Evolutionary conservation across 2,113 vertebrate genomes (phyloP), one percentile per base, ranked within the genome.

Genomic region (Macheiramphus alcinus): DNA sequence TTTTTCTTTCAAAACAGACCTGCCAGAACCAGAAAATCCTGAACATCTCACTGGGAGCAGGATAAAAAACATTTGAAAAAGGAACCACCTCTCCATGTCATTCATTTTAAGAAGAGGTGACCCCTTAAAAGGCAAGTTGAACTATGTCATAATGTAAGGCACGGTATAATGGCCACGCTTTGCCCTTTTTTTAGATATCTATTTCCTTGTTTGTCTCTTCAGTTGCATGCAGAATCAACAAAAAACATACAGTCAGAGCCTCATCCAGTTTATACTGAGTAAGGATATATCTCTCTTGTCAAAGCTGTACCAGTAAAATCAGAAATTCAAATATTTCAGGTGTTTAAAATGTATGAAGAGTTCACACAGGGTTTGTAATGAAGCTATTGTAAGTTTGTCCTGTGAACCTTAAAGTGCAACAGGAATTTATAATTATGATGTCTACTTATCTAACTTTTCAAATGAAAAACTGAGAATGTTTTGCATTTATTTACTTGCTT

Each of bases 331-430:
- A 86, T 87, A 88, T 58, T 85, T 43, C 53, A 86, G 36, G 62
- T 96, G 84, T 53, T 93, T 94, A 81, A 89, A 94, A 80, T 70
- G 40, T 52, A 71, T 55, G 74, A 93, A 67, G 48, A 72, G 66
- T 90, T 94, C 84, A 81, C 52, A 81, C 34, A 50, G 93, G 81
- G 90, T 91, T 71, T 78, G 34, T 61, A 91, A 89, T 78, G 65
- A 66, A 47, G 55, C 80, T 50, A 32, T 85, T 82, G 75, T 93
- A 59, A 90, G 50, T 81, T 93, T 95, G n/a, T 83, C 67, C 65
- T 95, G 75, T 53, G 52, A 93, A 95, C 53, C 61, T 86, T 93
- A 45, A 92, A 73, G 79, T 82, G 58, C 72, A 76, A 36, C 47
- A 45, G 52, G 91, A 94, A 65, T 96, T 86, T 87, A 23, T 90